Evolutionary conservation across 2,797 vertebrate species (phyloP), one percentile per base, ranked within the genome.

Genomic region (Gila robusta): DNA sequence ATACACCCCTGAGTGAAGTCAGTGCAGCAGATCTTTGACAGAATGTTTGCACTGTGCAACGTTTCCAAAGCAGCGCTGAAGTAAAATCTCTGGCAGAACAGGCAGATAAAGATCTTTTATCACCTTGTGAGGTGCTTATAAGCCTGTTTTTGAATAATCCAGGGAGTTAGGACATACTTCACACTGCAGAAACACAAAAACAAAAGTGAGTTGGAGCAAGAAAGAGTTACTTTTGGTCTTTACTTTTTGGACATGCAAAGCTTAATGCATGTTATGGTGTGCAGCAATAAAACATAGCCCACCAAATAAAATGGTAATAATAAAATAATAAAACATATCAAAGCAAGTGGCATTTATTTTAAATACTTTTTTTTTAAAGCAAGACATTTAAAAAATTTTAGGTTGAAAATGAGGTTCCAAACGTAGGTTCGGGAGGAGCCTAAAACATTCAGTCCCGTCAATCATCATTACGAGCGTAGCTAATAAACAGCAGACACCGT

Each of bases 121-220:
- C 44, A n/a, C 35, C 10, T 35, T 28, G n/a, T 66, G 8, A 28
- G 2, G 2, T 19, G 41, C 6, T 81, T 47, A 19, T 16, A 7
- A 23, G 26, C 17, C 54, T 14, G n/a, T 47, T 64, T 32, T 44
- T 10, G 32, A 37, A 56, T n/a, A 49, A 47, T 67, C 79, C 62
- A 23, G 19, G 5, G n/a, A 52, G 10, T 17, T 77, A 39, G 10
- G 5, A 6, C 26, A 35, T 28, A 32, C 8, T 52, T 79, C 37
- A 85, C 17, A 70, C 83, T 85, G 66, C 26, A 35, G 19, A 85
- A 26, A 71, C 26, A 70, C 3, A 78, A 79, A 67, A 35, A 26
- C 39, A 66, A n/a, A 83, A 70, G 32, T 28, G 37, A 79, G 23
- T 54, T 35, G 49, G 10, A 76, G 47, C 19, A 14, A 35, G 9